phyloP scores from a whole-genome alignment of 2,113 vertebrate genomes.

The Seriola dumerili region DNA sequence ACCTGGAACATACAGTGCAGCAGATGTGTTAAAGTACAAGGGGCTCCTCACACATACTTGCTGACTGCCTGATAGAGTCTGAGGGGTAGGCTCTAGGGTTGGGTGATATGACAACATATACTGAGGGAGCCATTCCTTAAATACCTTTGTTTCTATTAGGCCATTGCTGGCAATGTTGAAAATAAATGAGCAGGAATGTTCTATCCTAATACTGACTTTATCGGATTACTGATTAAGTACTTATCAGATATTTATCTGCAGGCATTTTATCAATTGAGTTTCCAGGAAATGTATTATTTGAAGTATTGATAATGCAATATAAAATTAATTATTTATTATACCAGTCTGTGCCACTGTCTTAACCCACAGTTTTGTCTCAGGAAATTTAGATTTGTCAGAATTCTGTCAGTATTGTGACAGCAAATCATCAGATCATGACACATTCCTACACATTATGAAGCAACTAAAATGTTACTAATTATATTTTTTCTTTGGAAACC shows the following conservation, averaged over 20 bases:
- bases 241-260: neutral
- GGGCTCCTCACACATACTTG: conserved; percentile 52
- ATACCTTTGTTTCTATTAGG: neutral
- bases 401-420: neutral
- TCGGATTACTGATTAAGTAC: neutral
- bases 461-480: neutral
- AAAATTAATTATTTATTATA: neutral
- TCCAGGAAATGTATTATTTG: neutral
- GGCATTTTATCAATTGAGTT: neutral
- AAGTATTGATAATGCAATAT: no score
- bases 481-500: neutral
- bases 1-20: conserved; percentile 28
- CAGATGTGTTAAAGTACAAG: conserved; percentile 51
- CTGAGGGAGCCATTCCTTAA: neutral
- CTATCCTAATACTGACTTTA: neutral
- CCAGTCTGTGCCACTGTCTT: neutral
- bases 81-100: neutral
- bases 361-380: neutral
- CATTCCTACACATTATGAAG: neutral
- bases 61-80: conserved; percentile 5
- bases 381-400: neutral
- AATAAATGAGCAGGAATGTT: neutral
- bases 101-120: neutral
- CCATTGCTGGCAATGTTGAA: neutral
- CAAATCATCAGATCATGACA: neutral